Evolutionary conservation across 2,888 invertebrate species (phyloP).

Genomic region (Xylota sylvarum): DNA sequence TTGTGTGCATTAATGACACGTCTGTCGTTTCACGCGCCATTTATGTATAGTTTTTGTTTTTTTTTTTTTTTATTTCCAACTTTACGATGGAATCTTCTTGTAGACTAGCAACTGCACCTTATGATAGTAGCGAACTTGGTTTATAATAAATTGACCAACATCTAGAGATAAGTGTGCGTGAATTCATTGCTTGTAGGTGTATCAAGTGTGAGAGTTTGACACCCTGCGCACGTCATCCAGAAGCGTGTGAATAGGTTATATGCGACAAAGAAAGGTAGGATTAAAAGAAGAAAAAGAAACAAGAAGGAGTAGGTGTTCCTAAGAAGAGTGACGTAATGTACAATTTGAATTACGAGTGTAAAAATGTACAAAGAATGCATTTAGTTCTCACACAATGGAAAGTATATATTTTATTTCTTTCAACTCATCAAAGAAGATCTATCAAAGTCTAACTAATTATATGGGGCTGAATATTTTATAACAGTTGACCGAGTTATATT

Average conservation of each 20-base stretch:
- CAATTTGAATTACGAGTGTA: not conserved
- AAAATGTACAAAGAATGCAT: no score
- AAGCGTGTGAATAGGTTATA: constrained; percentile 33
- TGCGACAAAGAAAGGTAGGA: not conserved
- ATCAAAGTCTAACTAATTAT: no score
- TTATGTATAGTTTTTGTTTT: constrained; percentile 12
- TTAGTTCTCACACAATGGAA: no score
- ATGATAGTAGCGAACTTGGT: constrained; percentile 13
- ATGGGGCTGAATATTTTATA: no score
- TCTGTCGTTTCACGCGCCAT: constrained; percentile 15
- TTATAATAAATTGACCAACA: constrained; percentile 35
- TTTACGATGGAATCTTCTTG: constrained; percentile 42
- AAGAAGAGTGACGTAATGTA: constrained; percentile 11
- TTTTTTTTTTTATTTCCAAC: constrained; percentile 30
- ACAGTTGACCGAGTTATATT: no score
- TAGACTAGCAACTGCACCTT: constrained; percentile 16
- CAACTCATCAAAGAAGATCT: no score
- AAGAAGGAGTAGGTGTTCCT: not conserved
- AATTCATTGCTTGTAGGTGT: constrained; percentile 20
- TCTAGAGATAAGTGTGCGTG: constrained; percentile 2
- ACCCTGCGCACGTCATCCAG: constrained; percentile 26
- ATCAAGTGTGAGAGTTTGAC: constrained; percentile 21
- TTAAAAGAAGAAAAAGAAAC: not conserved
- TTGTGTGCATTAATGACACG: constrained; percentile 42
- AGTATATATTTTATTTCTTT: no score